Evolutionary conservation across 2,888 invertebrate species (phyloP).

Genomic region (Xylota segnis): DNA sequence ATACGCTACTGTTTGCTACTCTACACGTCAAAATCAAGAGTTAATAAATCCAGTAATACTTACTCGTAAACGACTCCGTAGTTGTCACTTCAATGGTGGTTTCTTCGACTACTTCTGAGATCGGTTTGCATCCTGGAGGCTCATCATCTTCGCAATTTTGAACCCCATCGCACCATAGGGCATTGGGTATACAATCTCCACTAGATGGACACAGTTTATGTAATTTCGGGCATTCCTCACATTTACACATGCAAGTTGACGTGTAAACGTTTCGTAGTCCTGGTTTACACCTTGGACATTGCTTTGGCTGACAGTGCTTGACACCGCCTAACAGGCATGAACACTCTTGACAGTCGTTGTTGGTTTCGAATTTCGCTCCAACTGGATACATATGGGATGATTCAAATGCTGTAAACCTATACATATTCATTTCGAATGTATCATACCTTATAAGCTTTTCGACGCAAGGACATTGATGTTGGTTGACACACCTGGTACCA

Average conservation of each 20-base stretch:
- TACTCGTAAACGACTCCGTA: conserved; percentile 62
- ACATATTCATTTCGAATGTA: no score
- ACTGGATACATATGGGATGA: conserved; percentile 87
- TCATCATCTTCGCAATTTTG: conserved; percentile 94
- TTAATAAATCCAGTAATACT: conserved; percentile 2
- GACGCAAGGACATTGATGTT: conserved; percentile 92
- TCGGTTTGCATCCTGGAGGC: conserved; percentile 86
- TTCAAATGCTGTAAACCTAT: background rate
- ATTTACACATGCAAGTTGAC: conserved; percentile 89
- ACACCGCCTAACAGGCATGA: conserved; percentile 91
- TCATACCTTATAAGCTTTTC: conserved; percentile 88
- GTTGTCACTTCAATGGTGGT: conserved; percentile 1
- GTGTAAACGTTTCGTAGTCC: conserved; percentile 87
- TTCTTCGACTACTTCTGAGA: conserved; percentile 21
- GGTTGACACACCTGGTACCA: conserved; percentile 89
- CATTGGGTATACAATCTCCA: conserved; percentile 89
- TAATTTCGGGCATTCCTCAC: conserved; percentile 89
- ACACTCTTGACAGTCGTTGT: conserved; percentile 91
- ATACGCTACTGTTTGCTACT: no score
- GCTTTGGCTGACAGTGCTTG: conserved; percentile 89
- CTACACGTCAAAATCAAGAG: no score
- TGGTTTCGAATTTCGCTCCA: conserved; percentile 89
- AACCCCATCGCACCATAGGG: conserved; percentile 92
- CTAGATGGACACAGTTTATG: conserved; percentile 90
- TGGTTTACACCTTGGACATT: conserved; percentile 87